Evolutionary conservation across 2,113 vertebrate species (phyloP).

Genomic region (Gopherus evgoodei): DNA sequence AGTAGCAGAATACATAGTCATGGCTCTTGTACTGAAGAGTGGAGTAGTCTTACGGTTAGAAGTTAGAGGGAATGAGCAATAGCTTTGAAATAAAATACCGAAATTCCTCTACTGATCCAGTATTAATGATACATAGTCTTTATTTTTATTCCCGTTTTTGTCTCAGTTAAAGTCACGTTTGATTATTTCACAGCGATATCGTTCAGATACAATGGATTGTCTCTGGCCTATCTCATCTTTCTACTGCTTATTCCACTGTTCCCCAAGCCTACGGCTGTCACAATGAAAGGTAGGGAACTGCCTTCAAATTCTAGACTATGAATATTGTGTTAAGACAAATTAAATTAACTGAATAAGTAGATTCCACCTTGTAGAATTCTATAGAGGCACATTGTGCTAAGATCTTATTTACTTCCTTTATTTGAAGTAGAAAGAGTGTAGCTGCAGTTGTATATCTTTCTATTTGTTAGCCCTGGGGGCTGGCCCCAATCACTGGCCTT

Average conservation of each 20-base stretch:
- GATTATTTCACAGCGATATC: conserved; percentile 66
- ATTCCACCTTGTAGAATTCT: background rate
- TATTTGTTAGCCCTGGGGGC: background rate
- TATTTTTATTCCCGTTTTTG: fast-evolving
- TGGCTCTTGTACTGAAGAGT: background rate
- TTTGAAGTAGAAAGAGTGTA: fast-evolving
- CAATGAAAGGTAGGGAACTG: conserved; percentile 70
- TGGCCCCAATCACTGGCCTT: background rate
- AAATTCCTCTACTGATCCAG: fast-evolving
- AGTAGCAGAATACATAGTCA: background rate
- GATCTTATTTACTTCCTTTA: background rate
- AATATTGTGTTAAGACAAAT: background rate
- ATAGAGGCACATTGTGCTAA: background rate
- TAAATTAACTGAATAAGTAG: background rate
- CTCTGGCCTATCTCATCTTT: conserved; percentile 76
- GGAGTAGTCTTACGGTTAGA: background rate
- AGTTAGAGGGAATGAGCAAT: background rate
- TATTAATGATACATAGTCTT: background rate
- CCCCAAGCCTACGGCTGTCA: conserved; percentile 63
- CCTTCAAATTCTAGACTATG: background rate
- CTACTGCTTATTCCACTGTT: conserved; percentile 74
- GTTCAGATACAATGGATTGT: conserved; percentile 77
- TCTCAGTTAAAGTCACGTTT: background rate
- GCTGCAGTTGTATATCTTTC: background rate
- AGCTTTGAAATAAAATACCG: background rate